Percentiles rank a stretch among this genome's conserved stretches.
phyloP scores from a whole-genome alignment of 2,797 vertebrate genomes.

The Philypnodon macrostomus region DNA sequence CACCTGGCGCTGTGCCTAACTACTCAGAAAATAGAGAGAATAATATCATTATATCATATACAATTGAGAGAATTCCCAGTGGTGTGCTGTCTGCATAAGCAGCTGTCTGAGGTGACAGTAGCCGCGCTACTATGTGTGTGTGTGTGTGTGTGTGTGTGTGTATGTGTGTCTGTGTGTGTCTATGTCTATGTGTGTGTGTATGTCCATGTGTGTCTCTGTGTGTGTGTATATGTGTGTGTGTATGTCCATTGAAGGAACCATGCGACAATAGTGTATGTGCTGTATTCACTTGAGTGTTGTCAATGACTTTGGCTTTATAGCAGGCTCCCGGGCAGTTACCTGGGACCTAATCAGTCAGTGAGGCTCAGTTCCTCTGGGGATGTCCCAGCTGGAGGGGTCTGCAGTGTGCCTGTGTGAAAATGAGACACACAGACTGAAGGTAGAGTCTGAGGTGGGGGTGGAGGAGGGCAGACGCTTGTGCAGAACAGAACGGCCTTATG shows the following conservation, averaged over 20 bases:
- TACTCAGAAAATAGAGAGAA: constrained; percentile 68
- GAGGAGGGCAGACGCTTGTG: constrained; percentile 60
- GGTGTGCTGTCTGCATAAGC: constrained; percentile 65
- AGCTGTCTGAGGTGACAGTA: constrained; percentile 66
- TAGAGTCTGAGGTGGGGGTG: constrained; percentile 26
- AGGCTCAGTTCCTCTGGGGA: constrained; percentile 76
- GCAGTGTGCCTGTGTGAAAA: constrained; percentile 20
- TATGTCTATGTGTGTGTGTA: constrained; percentile 24
- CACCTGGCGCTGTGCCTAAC: constrained; percentile 70
- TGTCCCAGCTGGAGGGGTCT: constrained; percentile 78
- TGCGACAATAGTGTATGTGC: constrained; percentile 23
- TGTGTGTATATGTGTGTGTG: constrained; percentile 23
- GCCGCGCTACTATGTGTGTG: constrained; percentile 26
- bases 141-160: constrained; percentile 23
- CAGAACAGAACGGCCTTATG: constrained; percentile 71
- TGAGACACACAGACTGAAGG: constrained; percentile 20
- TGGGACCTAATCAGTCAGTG: constrained; percentile 88
- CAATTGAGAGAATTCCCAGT: constrained; percentile 69
- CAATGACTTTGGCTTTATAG: constrained; percentile 85
- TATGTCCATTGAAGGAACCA: constrained; percentile 26
- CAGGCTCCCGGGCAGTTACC: constrained; percentile 82
- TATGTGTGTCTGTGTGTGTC: constrained; percentile 26
- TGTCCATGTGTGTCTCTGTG: constrained; percentile 21
- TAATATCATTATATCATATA: constrained; percentile 71
- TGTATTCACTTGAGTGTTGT: constrained; percentile 59